Evolutionary conservation across 2,888 invertebrate species (phyloP), one percentile per base, ranked within the genome.

Genomic region (Heteromyza rotundicornis): DNA sequence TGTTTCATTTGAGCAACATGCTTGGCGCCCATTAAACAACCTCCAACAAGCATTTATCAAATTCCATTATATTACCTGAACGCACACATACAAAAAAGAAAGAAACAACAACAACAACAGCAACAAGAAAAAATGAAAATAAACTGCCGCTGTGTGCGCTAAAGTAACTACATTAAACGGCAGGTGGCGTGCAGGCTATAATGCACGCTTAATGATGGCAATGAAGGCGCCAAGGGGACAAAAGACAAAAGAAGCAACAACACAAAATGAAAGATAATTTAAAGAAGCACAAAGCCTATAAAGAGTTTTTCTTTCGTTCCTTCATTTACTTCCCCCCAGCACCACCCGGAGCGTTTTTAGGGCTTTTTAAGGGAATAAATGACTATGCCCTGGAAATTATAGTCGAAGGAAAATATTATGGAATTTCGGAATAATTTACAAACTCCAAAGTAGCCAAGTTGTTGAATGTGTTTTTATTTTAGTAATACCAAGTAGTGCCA

Each of bases 161-260:
- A 47, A 47, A 47, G 47, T 47, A 19, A 47, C 47, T 47, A 47
- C 47, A 76, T 70, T 72, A 75, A 75, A 56, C 66, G 69, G 68
- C 72, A 75, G 74, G 72, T 74, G 68, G 63, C 65, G 63, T 57
- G 68, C 56, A n/a, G n/a, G 64, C 58, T 69, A 67, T 69, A 74
- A 76, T 74, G 77, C 63, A 67, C 67, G 72, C 75, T 76, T 74
- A 74, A 74, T 74, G 77, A 74, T 75, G 75, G 75, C 74, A 72
- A 73, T 76, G 76, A 76, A 76, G 77, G 72, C 75, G 74, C 76
- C 75, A 76, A 76, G 74, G 75, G 74, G 76, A 75, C 75, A 74
- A 74, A 76, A 75, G 71, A 65, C 73, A 68, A 69, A 66, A 62
- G 64, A 40, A 40, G 40, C 5, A 3, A 40, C 40, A 40, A n/a